Evolutionary conservation across 2,113 vertebrate species (phyloP).

Genomic region (Vombatus ursinus): DNA sequence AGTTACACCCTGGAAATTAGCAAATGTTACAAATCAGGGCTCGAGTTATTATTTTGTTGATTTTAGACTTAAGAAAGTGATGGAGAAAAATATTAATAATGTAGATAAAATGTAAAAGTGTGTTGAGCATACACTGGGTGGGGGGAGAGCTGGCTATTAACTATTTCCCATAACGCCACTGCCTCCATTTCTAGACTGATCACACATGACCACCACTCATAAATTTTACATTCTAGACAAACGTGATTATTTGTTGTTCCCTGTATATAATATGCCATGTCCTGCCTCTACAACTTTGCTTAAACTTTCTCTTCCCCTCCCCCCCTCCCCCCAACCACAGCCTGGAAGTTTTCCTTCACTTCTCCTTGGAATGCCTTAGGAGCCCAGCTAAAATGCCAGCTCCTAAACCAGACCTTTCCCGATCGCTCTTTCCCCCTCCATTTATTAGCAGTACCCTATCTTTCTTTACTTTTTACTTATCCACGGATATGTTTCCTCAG

Average conservation of each 20-base stretch:
- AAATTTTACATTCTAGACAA: neutral
- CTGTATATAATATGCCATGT: too few relatives aligned
- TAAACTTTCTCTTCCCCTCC: too few relatives aligned
- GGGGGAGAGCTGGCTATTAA: neutral
- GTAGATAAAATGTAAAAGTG: too few relatives aligned
- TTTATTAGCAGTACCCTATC: neutral
- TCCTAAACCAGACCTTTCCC: neutral
- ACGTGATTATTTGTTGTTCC: neutral
- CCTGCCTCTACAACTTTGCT: too few relatives aligned
- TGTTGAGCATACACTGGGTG: neutral
- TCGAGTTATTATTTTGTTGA: too few relatives aligned
- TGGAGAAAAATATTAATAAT: too few relatives aligned
- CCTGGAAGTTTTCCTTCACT: neutral
- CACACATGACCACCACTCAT: too few relatives aligned
- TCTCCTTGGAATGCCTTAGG: neutral
- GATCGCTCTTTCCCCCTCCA: neutral
- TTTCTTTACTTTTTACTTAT: neutral
- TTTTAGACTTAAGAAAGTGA: too few relatives aligned
- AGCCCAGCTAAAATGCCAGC: neutral
- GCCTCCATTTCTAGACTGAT: too few relatives aligned
- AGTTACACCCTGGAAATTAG: too few relatives aligned
- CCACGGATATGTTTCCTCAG: neutral
- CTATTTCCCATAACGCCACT: neutral
- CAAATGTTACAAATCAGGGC: too few relatives aligned
- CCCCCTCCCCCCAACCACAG: neutral